A percentile compares a stretch with the other conserved stretches of the same genome.
phyloP scores from a whole-genome alignment of 2,113 vertebrate species.

The Heteronetta atricapilla region DNA sequence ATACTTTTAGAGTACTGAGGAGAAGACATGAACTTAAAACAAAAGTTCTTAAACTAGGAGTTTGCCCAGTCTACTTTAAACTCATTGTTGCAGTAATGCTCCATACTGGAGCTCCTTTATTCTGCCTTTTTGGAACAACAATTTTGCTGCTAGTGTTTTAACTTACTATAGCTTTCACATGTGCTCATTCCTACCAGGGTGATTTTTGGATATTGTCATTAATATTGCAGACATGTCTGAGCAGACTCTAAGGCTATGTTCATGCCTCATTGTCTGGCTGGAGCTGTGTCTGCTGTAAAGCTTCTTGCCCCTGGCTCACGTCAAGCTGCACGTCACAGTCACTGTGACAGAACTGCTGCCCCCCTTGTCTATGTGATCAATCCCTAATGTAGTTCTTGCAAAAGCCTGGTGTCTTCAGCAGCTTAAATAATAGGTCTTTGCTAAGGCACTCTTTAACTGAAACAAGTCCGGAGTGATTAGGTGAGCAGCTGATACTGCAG shows the following conservation, averaged over 20 bases:
- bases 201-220: slow-evolving; percentile 25
- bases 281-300: not conserved
- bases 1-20: not conserved
- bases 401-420: not conserved
- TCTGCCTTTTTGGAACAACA: not conserved
- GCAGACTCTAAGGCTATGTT: slow-evolving; percentile 5
- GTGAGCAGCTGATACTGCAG: not conserved
- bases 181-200: not conserved
- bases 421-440: not conserved
- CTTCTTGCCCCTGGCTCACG: not conserved
- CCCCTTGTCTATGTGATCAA: not conserved
- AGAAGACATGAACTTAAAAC: not conserved
- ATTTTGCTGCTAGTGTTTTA: not conserved
- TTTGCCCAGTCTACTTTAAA: not conserved
- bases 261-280: not conserved
- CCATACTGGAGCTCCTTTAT: not conserved
- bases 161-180: not conserved
- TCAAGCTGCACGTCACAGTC: not conserved
- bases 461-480: not conserved
- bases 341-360: slow-evolving; percentile 29
- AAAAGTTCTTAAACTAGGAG: not conserved
- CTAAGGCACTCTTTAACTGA: not conserved
- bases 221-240: slow-evolving; percentile 19
- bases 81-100: not conserved
- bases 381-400: not conserved